A percentile compares a stretch with the other conserved stretches of the same genome.
Evolutionary conservation across 1,140 invertebrate genomes (phyloP).

Genomic region (Drosophila teissieri): DNA sequence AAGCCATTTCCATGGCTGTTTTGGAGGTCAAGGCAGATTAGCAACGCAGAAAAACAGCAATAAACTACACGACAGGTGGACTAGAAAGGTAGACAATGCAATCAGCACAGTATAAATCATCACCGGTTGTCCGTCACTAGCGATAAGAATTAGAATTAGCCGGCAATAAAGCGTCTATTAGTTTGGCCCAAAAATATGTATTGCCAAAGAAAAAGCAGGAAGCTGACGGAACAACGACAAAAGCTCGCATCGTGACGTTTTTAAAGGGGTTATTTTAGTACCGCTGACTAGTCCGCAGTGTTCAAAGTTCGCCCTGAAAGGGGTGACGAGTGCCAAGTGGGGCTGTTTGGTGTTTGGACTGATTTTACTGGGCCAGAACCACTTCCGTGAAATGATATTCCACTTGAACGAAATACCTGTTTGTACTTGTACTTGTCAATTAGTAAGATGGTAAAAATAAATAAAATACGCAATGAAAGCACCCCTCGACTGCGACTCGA

Average conservation of each 20-base stretch:
- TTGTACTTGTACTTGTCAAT: slow-evolving; percentile 36
- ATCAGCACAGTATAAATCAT: slow-evolving; percentile 45
- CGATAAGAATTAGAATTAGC: slow-evolving; percentile 58
- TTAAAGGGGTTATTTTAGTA: slow-evolving; percentile 48
- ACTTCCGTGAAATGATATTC: slow-evolving; percentile 43
- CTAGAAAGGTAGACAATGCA: slow-evolving; percentile 28
- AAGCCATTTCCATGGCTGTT: slow-evolving; percentile 33
- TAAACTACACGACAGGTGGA: slow-evolving; percentile 35
- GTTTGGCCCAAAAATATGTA: slow-evolving; percentile 10
- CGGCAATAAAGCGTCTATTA: slow-evolving; percentile 37
- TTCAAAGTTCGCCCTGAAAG: slow-evolving; percentile 48
- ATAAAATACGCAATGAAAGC: slow-evolving; percentile 28
- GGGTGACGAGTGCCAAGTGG: slow-evolving; percentile 2
- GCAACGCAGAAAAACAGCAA: slow-evolving; percentile 6
- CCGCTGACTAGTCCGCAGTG: slow-evolving; percentile 21
- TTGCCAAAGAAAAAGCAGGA: slow-evolving; percentile 39
- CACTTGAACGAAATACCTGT: slow-evolving; percentile 51
- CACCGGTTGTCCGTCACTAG: slow-evolving; percentile 1
- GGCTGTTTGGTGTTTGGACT: slow-evolving; percentile 1
- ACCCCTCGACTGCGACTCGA: neutral
- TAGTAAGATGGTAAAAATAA: slow-evolving; percentile 72
- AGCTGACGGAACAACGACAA: slow-evolving; percentile 15
- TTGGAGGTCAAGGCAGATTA: slow-evolving; percentile 35
- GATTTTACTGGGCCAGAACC: slow-evolving; percentile 24
- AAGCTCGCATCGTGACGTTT: slow-evolving; percentile 53